Evolutionary conservation across 1,140 invertebrate genomes (phyloP).

Genomic region (Ips typographus): DNA sequence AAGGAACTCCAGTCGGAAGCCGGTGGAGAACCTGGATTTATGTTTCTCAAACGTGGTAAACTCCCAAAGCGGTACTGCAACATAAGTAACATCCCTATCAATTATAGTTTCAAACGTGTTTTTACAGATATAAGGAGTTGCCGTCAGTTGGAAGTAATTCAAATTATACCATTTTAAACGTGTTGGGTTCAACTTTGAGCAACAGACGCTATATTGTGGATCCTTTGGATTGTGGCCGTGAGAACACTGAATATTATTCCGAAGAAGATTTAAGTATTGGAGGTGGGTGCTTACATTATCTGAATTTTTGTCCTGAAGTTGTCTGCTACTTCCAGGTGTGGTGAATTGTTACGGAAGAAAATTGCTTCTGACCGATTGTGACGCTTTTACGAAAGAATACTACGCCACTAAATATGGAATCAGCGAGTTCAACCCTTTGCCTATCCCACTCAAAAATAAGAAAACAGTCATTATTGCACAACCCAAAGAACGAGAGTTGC

Average conservation of each 20-base stretch:
- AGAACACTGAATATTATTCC: slow-evolving; percentile 62
- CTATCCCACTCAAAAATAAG: slow-evolving; percentile 53
- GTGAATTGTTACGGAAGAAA: slow-evolving; percentile 78
- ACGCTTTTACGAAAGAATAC: slow-evolving; percentile 84
- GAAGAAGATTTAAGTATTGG: slow-evolving; percentile 80
- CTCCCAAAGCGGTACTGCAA: slow-evolving; percentile 68
- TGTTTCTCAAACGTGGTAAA: slow-evolving; percentile 73
- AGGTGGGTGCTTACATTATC: slow-evolving; percentile 53
- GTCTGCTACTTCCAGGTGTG: slow-evolving; percentile 51
- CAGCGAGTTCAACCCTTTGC: slow-evolving; percentile 63
- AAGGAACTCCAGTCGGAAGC: slow-evolving; percentile 71
- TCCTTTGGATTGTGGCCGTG: slow-evolving; percentile 57
- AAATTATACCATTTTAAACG: slow-evolving; percentile 68
- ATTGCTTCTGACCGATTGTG: slow-evolving; percentile 81
- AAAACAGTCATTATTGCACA: slow-evolving; percentile 50
- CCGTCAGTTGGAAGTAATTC: slow-evolving; percentile 60
- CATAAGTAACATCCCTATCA: too few species aligned
- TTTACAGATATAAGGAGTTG: slow-evolving; percentile 48
- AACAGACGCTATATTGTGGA: slow-evolving; percentile 64
- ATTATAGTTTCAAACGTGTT: too few species aligned
- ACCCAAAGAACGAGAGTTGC: slow-evolving; percentile 59
- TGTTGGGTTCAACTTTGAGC: slow-evolving; percentile 57
- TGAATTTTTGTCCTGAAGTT: background rate
- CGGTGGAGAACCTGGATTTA: slow-evolving; percentile 67
- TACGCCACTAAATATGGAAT: slow-evolving; percentile 61